Evolutionary conservation across 2,888 invertebrate species (phyloP).

Genomic region (Cremastobaeus sp.): DNA sequence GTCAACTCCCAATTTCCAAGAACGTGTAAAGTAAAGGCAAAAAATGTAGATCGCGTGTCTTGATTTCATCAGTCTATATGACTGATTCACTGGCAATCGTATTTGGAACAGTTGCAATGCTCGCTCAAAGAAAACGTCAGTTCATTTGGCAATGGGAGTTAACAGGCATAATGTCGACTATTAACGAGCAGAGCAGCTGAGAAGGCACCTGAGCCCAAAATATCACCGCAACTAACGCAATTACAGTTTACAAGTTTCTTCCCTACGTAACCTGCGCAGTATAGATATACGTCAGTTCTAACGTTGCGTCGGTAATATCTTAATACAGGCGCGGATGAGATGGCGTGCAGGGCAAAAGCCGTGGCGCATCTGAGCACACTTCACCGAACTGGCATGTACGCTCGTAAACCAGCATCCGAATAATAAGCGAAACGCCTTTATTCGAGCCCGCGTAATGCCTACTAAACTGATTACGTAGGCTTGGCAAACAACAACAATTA

Average conservation of each 20-base stretch:
- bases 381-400: constrained; percentile 17
- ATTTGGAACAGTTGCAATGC: constrained; percentile 4
- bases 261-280: constrained; percentile 56
- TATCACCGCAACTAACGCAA: constrained; percentile 78
- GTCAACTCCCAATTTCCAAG: too few relatives aligned
- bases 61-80: too few relatives aligned
- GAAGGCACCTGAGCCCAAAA: constrained; percentile 76
- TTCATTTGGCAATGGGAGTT: constrained; percentile 51
- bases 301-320: constrained; percentile 56
- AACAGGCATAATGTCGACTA: constrained; percentile 73
- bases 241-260: constrained; percentile 77
- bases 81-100: constrained; percentile 9
- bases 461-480: constrained; percentile 35
- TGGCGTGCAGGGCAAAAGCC: constrained; percentile 44
- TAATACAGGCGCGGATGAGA: constrained; percentile 40
- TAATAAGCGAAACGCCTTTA: constrained; percentile 16
- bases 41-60: too few relatives aligned
- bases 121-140: constrained; percentile 25
- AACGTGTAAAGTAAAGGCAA: too few relatives aligned
- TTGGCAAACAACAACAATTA: constrained; percentile 37
- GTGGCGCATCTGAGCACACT: constrained; percentile 50
- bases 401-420: constrained; percentile 16
- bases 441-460: background rate
- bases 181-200: constrained; percentile 75
- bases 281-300: constrained; percentile 31